These are phyloP conservation scores for Tetramorium alpestre DNA, from an alignment of 1,140 invertebrate genomes.

Conservation along the genomic window DNA sequence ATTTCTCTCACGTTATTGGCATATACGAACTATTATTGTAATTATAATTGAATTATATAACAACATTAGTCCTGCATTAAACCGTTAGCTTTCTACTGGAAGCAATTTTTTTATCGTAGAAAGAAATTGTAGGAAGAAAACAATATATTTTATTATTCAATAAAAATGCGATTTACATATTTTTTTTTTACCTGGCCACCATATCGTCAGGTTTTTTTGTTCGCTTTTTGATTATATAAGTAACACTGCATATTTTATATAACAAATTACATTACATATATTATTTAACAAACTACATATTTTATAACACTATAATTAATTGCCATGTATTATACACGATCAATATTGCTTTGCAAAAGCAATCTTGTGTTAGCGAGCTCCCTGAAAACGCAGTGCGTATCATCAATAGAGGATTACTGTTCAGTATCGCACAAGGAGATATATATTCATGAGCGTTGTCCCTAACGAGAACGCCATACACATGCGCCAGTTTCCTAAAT, in stretches of 20 bases:
- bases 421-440: constrained; percentile 49
- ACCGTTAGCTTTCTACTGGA: background rate
- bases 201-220: background rate
- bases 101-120: background rate
- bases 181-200: background rate
- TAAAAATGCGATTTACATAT: background rate
- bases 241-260: background rate
- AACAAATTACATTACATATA: background rate
- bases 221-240: background rate
- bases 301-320: constrained; percentile 11
- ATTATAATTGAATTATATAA: constrained; percentile 26
- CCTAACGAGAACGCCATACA: constrained; percentile 26
- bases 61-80: background rate
- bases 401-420: constrained; percentile 35
- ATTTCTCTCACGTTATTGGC: background rate
- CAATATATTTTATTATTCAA: background rate
- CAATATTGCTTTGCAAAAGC: constrained; percentile 8
- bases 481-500: constrained; percentile 53
- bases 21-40: background rate
- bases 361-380: background rate
- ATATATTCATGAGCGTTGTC: constrained; percentile 65
- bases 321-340: background rate
- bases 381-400: background rate
- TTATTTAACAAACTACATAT: background rate
- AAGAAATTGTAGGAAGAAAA: background rate